phyloP scores from a whole-genome alignment of 2,888 invertebrate genomes.

The Eutolmus rufibarbis region DNA sequence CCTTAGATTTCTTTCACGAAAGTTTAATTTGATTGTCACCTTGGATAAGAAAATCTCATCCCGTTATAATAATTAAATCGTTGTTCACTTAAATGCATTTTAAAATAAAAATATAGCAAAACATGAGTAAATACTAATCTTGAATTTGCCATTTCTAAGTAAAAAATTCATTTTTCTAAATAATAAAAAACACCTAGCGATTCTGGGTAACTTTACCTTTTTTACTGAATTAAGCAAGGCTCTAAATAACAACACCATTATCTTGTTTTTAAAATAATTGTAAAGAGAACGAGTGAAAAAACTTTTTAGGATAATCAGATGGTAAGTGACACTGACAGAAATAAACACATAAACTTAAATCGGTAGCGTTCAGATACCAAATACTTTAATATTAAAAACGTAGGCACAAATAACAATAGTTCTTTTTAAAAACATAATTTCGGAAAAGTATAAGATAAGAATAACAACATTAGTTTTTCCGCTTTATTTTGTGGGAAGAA shows the following conservation, averaged over 20 bases:
- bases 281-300: neutral
- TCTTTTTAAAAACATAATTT: no score
- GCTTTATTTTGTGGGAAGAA: no score
- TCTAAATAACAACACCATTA: slow-evolving; percentile 58
- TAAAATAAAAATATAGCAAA: neutral
- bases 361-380: neutral
- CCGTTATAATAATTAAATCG: no score
- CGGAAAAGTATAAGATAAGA: no score
- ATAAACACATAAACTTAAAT: neutral
- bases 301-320: neutral
- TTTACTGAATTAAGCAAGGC: slow-evolving; percentile 55
- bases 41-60: no score
- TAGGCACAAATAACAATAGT: no score
- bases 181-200: neutral
- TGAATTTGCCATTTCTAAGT: neutral
- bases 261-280: neutral
- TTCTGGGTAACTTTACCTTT: slow-evolving; percentile 50
- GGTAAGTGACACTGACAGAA: neutral
- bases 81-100: no score
- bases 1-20: no score
- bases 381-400: neutral
- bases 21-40: no score
- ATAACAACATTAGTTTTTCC: no score
- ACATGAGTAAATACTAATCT: no score
- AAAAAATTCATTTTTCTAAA: neutral